Conservation (phyloP, 2,888 invertebrate genomes). For the Pantelozetes paolii region DNA sequence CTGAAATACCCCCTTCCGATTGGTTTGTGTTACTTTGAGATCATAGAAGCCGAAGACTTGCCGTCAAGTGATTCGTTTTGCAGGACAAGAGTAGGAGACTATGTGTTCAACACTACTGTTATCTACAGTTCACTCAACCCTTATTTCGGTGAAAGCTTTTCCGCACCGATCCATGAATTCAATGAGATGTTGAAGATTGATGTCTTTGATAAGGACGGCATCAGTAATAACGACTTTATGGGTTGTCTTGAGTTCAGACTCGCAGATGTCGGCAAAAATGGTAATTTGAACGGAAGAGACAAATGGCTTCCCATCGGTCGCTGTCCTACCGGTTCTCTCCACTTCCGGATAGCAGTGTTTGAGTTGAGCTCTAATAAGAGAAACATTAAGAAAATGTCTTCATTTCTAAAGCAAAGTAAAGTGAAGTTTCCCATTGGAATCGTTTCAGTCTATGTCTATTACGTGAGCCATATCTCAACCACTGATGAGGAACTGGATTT, state of each 20-base stretch:
- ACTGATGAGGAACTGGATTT: conserved; percentile 6
- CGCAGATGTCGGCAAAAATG: neutral
- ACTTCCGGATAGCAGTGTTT: conserved; percentile 32
- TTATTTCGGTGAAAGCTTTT: conserved; percentile 12
- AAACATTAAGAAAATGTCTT: neutral
- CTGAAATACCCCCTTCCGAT: conserved; percentile 29
- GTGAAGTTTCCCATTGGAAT: neutral
- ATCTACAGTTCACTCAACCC: conserved; percentile 24
- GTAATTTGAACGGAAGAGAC: conserved; percentile 35
- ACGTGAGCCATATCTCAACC: neutral
- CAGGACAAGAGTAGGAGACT: neutral
- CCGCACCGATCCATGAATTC: conserved; percentile 33
- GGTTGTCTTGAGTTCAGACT: conserved; percentile 32
- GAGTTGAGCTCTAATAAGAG: neutral
- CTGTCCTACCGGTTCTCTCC: conserved; percentile 18
- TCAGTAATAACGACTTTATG: conserved; percentile 31
- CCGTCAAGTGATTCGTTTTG: conserved; percentile 33
- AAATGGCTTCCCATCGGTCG: conserved; percentile 36
- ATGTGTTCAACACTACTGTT: neutral
- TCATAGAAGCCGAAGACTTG: conserved; percentile 38
- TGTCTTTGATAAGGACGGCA: conserved; percentile 16
- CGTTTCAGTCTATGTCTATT: conserved; percentile 15
- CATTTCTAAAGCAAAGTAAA: neutral
- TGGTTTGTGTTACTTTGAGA: conserved; percentile 31
- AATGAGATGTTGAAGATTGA: conserved; percentile 27